phyloP scores from a whole-genome alignment of 2,888 invertebrate species.

The Tuta absoluta region DNA sequence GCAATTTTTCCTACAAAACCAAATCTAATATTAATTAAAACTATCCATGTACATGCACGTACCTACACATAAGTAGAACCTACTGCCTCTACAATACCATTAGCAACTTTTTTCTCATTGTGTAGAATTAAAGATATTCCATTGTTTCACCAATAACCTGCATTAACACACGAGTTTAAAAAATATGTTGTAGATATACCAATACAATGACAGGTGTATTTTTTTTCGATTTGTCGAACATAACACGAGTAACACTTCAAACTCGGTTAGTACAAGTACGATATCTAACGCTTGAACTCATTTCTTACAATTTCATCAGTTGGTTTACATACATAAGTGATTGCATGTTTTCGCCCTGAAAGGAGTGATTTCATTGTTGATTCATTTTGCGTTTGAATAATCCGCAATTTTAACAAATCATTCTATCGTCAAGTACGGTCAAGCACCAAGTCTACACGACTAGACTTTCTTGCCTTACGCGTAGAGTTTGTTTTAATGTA shows the following conservation, averaged over 20 bases:
- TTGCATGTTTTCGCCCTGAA: background rate
- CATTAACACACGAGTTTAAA: background rate
- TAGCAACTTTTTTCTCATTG: background rate
- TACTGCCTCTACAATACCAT: background rate
- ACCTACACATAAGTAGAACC: background rate
- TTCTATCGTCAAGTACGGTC: background rate
- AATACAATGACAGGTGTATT: no score
- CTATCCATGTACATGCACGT: background rate
- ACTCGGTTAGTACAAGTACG: background rate
- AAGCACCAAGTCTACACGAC: background rate
- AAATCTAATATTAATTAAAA: background rate
- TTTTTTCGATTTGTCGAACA: no score
- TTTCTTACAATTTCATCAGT: conserved; percentile 3
- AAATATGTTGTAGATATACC: background rate
- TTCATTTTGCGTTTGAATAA: conserved; percentile 4
- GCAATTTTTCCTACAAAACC: background rate
- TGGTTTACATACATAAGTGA: background rate
- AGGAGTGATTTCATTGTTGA: background rate
- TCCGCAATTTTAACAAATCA: background rate
- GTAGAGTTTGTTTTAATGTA: background rate
- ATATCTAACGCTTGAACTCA: background rate
- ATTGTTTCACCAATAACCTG: background rate
- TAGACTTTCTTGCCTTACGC: background rate
- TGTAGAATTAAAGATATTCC: background rate
- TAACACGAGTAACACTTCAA: no score